Base-by-base conservation (phyloP, 2,888 invertebrate genomes). In the Caenorhabditis sulstoni region DNA sequence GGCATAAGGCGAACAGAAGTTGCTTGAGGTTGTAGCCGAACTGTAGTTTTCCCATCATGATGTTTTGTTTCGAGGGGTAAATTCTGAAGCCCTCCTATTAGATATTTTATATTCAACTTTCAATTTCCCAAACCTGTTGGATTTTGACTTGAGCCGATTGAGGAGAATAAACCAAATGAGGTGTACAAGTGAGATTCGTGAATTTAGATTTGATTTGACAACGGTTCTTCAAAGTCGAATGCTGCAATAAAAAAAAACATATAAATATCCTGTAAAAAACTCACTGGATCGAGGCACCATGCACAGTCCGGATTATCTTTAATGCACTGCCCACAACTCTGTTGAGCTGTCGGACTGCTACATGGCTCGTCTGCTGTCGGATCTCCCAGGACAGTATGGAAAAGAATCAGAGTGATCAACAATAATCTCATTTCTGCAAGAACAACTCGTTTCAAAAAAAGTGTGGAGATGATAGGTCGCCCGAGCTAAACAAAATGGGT, bases 1-100 rank as follows among this genome's bases (percentile, higher is more conserved):
- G 88, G 88, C 82, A 88, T 89, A 64, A 89, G 83, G 18, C 81
- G 77, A 45, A 88, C 79, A 8, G 82, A 79, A 44, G 85, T 85
- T 41, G 87, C 86, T 74, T 89, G 89, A 16, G 89, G 89, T 66
- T 87, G 86, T 16, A 88, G 67, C 45, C 87, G 87, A n/a, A 86
- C 84, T 9, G 75, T 58, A 12, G 84, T 86, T 37, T 77, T 75
- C 12, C 86, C 85, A 74, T 87, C 87, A 8, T 79, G 67, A 35
- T 87, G 83, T 20, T 79, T 71, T 18, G 78, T 58, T 66, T 85
- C 87, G 8, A 89, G 58, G n/a, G 85, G 87, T 2, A 86, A 53
- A 66, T 88, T 85, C 87, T 88, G 52, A 45, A 86, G 12, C 4
- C 18, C n/a, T n/a, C n/a, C n/a, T n/a, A n/a, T 18, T 8, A 35